Evolutionary conservation across 2,113 vertebrate species (phyloP), one percentile per base, ranked within the genome.

Genomic region (Myiozetetes cayanensis): DNA sequence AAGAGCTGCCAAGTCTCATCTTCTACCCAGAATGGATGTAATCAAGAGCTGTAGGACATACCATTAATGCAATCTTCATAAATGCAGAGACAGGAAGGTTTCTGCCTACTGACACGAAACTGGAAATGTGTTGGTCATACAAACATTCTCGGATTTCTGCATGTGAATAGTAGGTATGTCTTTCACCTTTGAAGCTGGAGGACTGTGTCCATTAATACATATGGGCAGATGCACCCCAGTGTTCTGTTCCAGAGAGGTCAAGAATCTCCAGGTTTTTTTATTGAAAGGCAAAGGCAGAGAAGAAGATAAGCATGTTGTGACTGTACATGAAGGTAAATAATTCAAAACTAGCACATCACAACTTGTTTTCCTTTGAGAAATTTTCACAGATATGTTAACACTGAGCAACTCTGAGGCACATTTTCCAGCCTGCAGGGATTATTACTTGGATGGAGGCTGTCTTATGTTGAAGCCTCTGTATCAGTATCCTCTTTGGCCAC

Each of bases 1-100:
- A 94, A 82, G 82, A 92, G 56, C 93, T 97, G 96, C 94, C 96
- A 96, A 30, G 83, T 96, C 90, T 95, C 81, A 97, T 97, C 78
- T 75, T 87, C 85, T 77, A 15, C 39, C 67, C 71, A 89, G 58
- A 90, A 85, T 81, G 77, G 80, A 96, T 35, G 23, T 50, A 78
- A 96, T 76, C 89, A 92, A 93, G 88, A 94, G 74, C 83, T 66
- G 30, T 46, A 56, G 22, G 93, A 83, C 47, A 4, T 24, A 85
- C 37, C 83, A 90, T 90, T 96, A 93, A 81, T 33, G 55, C 72
- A 96, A 93, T 93, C 88, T 59, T 75, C 71, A 58, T 47, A 91
- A 79, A 59, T 10, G 5, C 23, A 88, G 47, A 92, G 63, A 90
- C 63, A 80, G 72, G 73, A 93, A 55, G 30, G 47, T 55, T 89